Percentiles rank a stretch among this genome's conserved stretches.
Evolutionary conservation across 2,888 invertebrate species (phyloP).

Genomic region (Drymonia ruficornis): DNA sequence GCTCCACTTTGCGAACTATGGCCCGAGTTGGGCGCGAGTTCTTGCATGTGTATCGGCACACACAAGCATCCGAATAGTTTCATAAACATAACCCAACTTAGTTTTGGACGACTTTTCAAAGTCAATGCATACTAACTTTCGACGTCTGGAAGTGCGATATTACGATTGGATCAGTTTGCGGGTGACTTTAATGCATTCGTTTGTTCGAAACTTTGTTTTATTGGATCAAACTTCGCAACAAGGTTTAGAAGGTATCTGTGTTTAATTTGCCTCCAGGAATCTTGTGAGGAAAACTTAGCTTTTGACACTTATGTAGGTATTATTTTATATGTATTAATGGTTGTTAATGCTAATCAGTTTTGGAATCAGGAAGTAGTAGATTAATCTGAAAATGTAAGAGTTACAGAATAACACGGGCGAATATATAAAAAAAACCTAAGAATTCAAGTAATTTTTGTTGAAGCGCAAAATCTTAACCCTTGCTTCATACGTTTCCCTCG

Average conservation of each 20-base stretch:
- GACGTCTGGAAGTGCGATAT: slow-evolving; percentile 82
- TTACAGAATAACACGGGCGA: too few species aligned
- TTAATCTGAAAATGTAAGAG: too few species aligned
- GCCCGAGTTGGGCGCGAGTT: slow-evolving; percentile 83
- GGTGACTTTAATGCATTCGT: slow-evolving; percentile 83
- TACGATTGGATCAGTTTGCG: slow-evolving; percentile 83
- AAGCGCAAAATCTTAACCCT: neutral
- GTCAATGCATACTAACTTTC: slow-evolving; percentile 85
- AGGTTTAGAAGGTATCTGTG: slow-evolving; percentile 68
- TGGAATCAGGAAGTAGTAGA: neutral
- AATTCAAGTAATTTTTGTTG: too few species aligned
- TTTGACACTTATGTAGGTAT: neutral
- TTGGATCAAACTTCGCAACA: slow-evolving; percentile 75
- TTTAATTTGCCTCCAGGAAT: slow-evolving; percentile 52
- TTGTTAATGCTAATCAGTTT: neutral
- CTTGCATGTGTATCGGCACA: slow-evolving; percentile 84
- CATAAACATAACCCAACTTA: slow-evolving; percentile 85
- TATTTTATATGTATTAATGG: neutral
- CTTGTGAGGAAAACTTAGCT: slow-evolving; percentile 7
- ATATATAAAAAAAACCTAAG: too few species aligned
- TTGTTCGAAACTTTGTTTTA: slow-evolving; percentile 82
- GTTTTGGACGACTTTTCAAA: slow-evolving; percentile 85
- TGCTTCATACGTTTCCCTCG: slow-evolving; percentile 12
- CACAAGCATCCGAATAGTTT: slow-evolving; percentile 83
- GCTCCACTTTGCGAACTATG: slow-evolving; percentile 85